Base-by-base conservation (phyloP, 2,113 vertebrate species). In the Nestor notabilis region DNA sequence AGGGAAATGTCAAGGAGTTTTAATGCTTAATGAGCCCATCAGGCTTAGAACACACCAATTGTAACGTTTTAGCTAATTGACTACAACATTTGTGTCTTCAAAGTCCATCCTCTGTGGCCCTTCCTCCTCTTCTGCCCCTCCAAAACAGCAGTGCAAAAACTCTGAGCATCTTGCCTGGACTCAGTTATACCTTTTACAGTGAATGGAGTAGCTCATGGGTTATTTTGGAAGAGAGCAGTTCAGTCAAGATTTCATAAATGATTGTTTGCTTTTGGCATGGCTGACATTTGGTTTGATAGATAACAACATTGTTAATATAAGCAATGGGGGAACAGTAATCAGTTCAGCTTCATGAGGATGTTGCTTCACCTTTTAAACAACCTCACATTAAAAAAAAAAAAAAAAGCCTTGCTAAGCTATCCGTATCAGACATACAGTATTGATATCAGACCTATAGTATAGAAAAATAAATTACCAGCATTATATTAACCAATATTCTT, bases 1-100 rank as follows among this genome's bases (percentile, higher is more conserved):
- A 97, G 89, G 95, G 96, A 98, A 96, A 98, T 98, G 98, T 98
- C 98, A 99, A 97, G 95, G 97, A 98, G 97, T 98, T 97, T 98
- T 97, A 98, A 98, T 98, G 98, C 96, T 98, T 98, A 98, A 99
- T 98, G 98, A 98, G 97, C 97, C 98, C 97, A 84, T 98, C 97
- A 97, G 95, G 97, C 97, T 84, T 95, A 87, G 85, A 97, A 97
- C 94, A 97, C 97, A 83, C 95, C 94, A 98, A 97, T 98, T 97
- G 96, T 98, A 98, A 98, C 97, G 98, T 98, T 98, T 98, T 98
- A 97, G 96, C 97, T 98, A 99, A 99, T 98, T 99, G 98, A 98
- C 98, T 96, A 94, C 97, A 98, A 96, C 88, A 94, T 97, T 98
- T 97, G 95, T 97, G 87, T 97, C 93, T 93, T 89, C 83, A 64